Conservation (phyloP, 2,888 invertebrate species). For the Heliconius aoede region DNA sequence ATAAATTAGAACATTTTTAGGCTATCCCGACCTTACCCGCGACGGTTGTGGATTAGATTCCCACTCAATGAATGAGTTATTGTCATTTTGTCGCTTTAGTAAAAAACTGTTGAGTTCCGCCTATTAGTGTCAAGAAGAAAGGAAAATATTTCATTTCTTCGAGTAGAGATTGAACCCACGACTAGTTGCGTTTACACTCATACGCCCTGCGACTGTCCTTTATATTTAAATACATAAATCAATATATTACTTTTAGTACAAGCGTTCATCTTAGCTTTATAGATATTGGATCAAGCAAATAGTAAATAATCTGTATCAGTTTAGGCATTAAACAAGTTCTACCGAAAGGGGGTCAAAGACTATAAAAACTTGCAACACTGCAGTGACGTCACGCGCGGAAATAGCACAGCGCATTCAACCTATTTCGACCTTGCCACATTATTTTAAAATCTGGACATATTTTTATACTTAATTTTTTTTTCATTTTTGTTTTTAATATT, state of each 20-base stretch:
- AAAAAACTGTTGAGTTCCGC: no score
- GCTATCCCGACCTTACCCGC: neutral
- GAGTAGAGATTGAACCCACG: no score
- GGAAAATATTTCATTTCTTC: no score
- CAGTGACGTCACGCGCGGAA: slow-evolving; percentile 50
- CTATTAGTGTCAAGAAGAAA: no score
- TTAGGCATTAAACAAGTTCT: slow-evolving; percentile 39
- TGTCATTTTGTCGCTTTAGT: neutral
- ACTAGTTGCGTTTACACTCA: no score
- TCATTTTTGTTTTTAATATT: neutral
- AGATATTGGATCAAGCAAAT: slow-evolving; percentile 17
- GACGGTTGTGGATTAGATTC: neutral
- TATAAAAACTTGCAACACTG: slow-evolving; percentile 46
- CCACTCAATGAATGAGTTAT: neutral
- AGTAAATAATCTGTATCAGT: slow-evolving; percentile 42
- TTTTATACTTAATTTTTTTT: slow-evolving; percentile 23
- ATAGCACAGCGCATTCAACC: slow-evolving; percentile 45
- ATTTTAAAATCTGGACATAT: slow-evolving; percentile 45
- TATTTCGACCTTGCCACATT: slow-evolving; percentile 42
- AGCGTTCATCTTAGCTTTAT: neutral
- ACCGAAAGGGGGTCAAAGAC: slow-evolving; percentile 47
- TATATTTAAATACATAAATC: no score
- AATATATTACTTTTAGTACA: neutral
- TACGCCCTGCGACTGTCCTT: no score
- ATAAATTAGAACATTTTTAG: slow-evolving; percentile 1